Evolutionary conservation across 2,113 vertebrate genomes (phyloP), one percentile per base, ranked within the genome.

Genomic region (Bujurquina vittata): DNA sequence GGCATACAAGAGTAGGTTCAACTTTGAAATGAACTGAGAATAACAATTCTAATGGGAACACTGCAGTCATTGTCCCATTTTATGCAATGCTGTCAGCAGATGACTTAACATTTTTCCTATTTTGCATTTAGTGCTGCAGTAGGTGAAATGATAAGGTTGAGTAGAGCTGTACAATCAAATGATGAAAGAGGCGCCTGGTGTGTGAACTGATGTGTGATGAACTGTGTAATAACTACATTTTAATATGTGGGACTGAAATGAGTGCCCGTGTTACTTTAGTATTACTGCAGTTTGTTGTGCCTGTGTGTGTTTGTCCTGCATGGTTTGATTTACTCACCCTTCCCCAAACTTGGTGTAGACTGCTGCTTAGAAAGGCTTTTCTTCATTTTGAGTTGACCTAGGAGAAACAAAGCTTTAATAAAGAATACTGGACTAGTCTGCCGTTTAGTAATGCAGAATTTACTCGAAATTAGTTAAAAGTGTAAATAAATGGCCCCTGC

Each of bases 301-400:
- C 9, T 40, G 6, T 74, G 52, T 54, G 3, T 33, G 9, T 73
- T 63, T 43, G 54, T 37, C 14, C 15, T 2, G 18, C 5, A 14
- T 7, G 10, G 2, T 20, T 37, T 17, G 18, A 11, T 81, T 46
- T n/a, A 78, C 93, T 94, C 79, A 96, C 95, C 94, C 78, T 79
- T 95, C 15, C 91, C 89, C 0, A 93, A n/a, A 83, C 65, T 82
- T 69, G 92, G 92, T 1, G 82, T 87, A 0, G 95, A 94, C 75
- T 93, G 86, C 83, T 95, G 95, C 89, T 95, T 95, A 31, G 0
- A 49, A 2, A 95, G 88, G 12, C 90, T 72, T 63, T 8, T 91
- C 62, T 20, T 94, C 94, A 95, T 95, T 29, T 79, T 94, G 63
- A 63, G n/a, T 14, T 67, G 9, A 76, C 23, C 75, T 72, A 29